Evolutionary conservation across 2,113 vertebrate genomes (phyloP).

Genomic region (Mormoops blainvillei): DNA sequence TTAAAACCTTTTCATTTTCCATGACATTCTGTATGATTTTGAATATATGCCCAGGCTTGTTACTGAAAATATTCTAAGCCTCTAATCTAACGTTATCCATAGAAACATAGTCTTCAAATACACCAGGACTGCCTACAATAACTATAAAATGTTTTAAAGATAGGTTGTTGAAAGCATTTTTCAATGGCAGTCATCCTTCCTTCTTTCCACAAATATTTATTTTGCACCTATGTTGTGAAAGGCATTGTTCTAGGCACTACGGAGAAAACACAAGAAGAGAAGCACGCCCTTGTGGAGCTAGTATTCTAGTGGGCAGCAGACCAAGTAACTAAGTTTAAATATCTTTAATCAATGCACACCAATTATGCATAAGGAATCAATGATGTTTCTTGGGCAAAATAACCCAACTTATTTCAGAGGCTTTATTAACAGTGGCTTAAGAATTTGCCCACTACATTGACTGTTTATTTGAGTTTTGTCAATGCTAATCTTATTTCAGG

Average conservation of each 20-base stretch:
- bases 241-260: not conserved
- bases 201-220: not conserved
- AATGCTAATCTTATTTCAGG: not conserved
- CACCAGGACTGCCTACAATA: not conserved
- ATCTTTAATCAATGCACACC: not conserved
- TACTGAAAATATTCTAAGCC: not conserved
- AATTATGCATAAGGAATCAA: not conserved
- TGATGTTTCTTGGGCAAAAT: not conserved
- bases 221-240: not conserved
- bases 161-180: not conserved
- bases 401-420: not conserved
- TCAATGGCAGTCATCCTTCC: not conserved
- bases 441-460: not conserved
- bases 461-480: not conserved
- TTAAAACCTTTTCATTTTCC: not conserved
- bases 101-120: not conserved
- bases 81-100: not conserved
- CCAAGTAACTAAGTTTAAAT: not conserved
- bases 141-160: not conserved
- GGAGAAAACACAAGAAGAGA: not conserved
- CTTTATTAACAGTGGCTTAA: not conserved
- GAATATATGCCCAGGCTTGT: not conserved
- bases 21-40: not conserved
- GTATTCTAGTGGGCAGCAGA: not conserved
- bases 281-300: not conserved